Evolutionary conservation across 1,140 invertebrate species (phyloP).

Genomic region (Daktulosphaira vitifoliae): DNA sequence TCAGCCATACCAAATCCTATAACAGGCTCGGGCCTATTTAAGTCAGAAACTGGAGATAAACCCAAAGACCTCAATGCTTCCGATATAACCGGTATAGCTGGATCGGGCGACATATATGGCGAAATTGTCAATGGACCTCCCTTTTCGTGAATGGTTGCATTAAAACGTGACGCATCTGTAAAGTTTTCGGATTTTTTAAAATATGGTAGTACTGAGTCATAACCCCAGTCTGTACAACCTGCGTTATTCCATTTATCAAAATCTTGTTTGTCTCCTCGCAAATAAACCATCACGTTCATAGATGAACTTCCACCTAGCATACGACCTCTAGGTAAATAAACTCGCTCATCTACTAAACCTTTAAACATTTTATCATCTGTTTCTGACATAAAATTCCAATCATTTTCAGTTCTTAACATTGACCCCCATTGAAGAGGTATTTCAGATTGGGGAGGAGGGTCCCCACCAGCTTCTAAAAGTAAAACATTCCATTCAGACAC

Average conservation of each 20-base stretch:
- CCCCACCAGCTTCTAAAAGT: conserved; percentile 51
- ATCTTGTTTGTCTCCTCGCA: conserved; percentile 64
- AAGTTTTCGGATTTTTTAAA: conserved; percentile 84
- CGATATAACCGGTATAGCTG: neutral
- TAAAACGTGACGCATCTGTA: conserved; percentile 63
- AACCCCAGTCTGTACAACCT: conserved; percentile 66
- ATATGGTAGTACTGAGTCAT: conserved; percentile 74
- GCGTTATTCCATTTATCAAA: conserved; percentile 63
- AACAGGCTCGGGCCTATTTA: conserved; percentile 49
- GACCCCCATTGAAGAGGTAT: conserved; percentile 14
- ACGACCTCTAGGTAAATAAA: conserved; percentile 34
- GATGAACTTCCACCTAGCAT: conserved; percentile 38
- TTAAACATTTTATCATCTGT: conserved; percentile 2
- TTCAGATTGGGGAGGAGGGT: conserved; percentile 47
- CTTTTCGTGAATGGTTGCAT: conserved; percentile 62
- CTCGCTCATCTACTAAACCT: conserved; percentile 35
- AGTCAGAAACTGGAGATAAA: conserved; percentile 47
- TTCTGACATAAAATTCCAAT: conserved; percentile 26
- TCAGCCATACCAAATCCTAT: conserved; percentile 53
- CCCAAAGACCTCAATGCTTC: neutral
- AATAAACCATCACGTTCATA: conserved; percentile 74
- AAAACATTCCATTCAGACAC: conserved; percentile 50
- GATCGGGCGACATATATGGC: conserved; percentile 17
- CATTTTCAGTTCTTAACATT: neutral
- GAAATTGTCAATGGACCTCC: conserved; percentile 31